Percentiles rank a stretch among this genome's conserved stretches.
phyloP scores from a whole-genome alignment of 2,113 vertebrate genomes.

The Trematocara variabile region DNA sequence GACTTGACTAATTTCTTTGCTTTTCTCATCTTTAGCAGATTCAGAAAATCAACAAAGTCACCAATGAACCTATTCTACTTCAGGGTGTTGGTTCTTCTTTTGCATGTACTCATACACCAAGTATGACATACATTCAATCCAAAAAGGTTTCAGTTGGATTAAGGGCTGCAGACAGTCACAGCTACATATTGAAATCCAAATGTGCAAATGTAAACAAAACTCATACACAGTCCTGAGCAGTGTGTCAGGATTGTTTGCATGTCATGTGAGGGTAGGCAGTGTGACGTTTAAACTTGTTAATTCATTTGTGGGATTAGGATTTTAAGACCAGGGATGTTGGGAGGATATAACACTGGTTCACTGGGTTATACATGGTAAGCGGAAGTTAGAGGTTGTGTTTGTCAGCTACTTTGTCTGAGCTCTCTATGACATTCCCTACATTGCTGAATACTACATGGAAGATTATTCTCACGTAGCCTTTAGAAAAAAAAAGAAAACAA shows the following conservation, averaged over 20 bases:
- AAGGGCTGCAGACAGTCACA: not conserved
- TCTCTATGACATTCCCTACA: not conserved
- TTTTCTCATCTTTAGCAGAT: not conserved
- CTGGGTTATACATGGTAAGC: constrained; percentile 32
- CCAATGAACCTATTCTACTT: not conserved
- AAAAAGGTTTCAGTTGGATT: not conserved
- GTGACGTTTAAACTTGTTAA: constrained; percentile 67
- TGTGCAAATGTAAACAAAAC: not conserved
- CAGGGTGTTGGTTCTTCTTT: not conserved
- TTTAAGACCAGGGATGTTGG: constrained; percentile 1
- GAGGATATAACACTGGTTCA: constrained; percentile 52
- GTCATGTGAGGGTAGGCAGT: constrained; percentile 25
- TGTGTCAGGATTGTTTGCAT: constrained; percentile 16
- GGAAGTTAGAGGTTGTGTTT: constrained; percentile 28
- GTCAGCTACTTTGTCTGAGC: constrained; percentile 23
- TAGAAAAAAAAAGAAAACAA: rapidly evolving
- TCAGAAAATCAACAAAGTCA: not conserved
- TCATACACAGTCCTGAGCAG: not conserved
- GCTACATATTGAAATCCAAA: not conserved
- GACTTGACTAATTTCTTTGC: not conserved
- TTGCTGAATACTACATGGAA: not conserved
- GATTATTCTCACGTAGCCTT: not conserved
- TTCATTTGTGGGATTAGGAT: constrained; percentile 63
- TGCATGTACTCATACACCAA: not conserved
- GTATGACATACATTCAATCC: not conserved